phyloP scores from a whole-genome alignment of 2,888 invertebrate species.

The Heliconius hortense region DNA sequence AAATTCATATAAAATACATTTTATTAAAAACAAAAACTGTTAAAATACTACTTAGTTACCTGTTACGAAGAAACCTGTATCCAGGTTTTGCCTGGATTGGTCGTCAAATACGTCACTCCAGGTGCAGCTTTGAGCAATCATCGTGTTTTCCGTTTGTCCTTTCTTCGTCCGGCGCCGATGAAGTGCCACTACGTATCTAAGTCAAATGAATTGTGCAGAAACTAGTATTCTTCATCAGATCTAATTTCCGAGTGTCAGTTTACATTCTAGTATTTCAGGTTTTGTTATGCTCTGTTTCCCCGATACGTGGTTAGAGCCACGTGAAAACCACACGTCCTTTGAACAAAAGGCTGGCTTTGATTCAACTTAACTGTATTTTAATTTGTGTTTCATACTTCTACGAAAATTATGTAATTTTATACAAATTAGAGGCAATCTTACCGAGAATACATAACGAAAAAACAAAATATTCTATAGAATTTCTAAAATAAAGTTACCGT shows the following conservation, averaged over 20 bases:
- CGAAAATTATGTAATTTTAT: background rate
- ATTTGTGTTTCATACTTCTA: background rate
- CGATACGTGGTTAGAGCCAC: conserved; percentile 44
- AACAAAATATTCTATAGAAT: no score
- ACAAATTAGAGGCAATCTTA: no score
- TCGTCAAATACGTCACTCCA: conserved; percentile 58
- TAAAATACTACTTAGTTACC: conserved; percentile 48
- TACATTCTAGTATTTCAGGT: conserved; percentile 52
- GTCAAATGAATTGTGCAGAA: conserved; percentile 38
- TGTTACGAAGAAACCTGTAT: conserved; percentile 51
- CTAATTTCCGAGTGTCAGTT: conserved; percentile 50
- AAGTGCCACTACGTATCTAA: conserved; percentile 29
- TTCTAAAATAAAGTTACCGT: no score
- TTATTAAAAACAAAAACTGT: background rate
- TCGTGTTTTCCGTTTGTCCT: conserved; percentile 6
- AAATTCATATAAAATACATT: background rate
- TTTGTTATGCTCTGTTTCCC: conserved; percentile 58
- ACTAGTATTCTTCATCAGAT: conserved; percentile 35
- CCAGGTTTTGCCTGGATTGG: conserved; percentile 48
- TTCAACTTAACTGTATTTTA: conserved; percentile 20
- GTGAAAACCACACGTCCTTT: conserved; percentile 39
- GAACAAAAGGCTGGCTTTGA: conserved; percentile 33
- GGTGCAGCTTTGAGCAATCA: conserved; percentile 46
- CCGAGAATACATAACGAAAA: no score
- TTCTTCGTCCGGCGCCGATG: conserved; percentile 24